Evolutionary conservation across 2,888 invertebrate genomes (phyloP), one percentile per base, ranked within the genome.

Genomic region (Polydesmus complanatus): DNA sequence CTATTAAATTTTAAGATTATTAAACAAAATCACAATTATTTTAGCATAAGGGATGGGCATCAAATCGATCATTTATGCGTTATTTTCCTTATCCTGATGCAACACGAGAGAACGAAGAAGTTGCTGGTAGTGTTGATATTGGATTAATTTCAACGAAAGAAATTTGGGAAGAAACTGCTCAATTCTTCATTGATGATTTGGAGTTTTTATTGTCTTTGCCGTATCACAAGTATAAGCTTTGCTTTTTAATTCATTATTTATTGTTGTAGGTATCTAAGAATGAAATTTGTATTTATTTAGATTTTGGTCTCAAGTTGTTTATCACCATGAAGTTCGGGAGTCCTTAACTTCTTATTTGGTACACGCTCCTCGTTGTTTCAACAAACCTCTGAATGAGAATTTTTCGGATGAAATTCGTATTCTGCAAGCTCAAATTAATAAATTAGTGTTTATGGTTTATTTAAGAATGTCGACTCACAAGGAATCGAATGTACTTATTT

Each of bases 381-480:
- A 5, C 5, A 37, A 8, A 8, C 37, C 5, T 5, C 14, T 37
- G 55, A 78, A 79, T 1, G 68, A 72, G 3, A 69, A 73, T 14
- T 74, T 80, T 23, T 76, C 77, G 53, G 76, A 81, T 27, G 77
- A 83, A 53, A 78, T 88, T 50, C 78, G 81, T 63, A 78, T 79
- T 58, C 68, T 81, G 18, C 75, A 77, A 61, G 69, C 73, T 51
- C 71, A 79, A 58, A 69, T 81, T 18, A 75, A 78, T 61, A 70
- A 73, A 51, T 71, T 77, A 21, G 81, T 88, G 59, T 81, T 90
- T 56, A 75, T 84, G 23, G 77, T 88, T 8, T 83, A 86, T 69
- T 80, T 85, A 66, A 80, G 93, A 68, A 79, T 94, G 66, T 79
- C 87, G 11, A 89, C 88, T 14, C 83, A 83, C 72, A 84, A 83